Conservation (phyloP, 2,797 vertebrate genomes). For the Sparus aurata region DNA sequence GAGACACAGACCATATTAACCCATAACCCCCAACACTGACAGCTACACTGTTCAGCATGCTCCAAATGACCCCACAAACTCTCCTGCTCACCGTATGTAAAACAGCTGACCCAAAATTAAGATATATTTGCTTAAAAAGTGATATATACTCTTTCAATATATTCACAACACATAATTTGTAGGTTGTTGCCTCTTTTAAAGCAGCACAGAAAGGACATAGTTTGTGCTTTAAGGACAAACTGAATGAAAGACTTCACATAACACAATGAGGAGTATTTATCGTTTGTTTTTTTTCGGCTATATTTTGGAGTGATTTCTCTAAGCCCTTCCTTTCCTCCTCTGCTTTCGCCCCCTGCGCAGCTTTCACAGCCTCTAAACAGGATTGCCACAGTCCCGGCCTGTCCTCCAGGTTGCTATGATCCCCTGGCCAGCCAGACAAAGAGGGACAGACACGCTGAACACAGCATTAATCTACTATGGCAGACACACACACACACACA, state of each 20-base stretch:
- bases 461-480: constrained; percentile 83
- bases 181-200: background rate
- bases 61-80: constrained; percentile 25
- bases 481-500: constrained; percentile 65
- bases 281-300: constrained; percentile 3
- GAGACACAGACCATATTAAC: constrained; percentile 76
- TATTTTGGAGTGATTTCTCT: background rate
- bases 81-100: background rate
- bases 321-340: constrained; percentile 23
- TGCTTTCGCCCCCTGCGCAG: constrained; percentile 27
- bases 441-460: constrained; percentile 78
- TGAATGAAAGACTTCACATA: background rate
- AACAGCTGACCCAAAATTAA: background rate
- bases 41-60: constrained; percentile 55
- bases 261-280: background rate
- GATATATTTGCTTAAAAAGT: background rate
- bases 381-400: constrained; percentile 81
- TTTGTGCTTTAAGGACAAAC: background rate
- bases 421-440: constrained; percentile 83
- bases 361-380: constrained; percentile 81
- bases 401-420: constrained; percentile 83
- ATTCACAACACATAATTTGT: background rate
- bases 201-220: background rate
- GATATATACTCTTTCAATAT: background rate
- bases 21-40: constrained; percentile 70